Evolutionary conservation across 2,888 invertebrate species (phyloP), one percentile per base, ranked within the genome.

Genomic region (Heliconius aoede): DNA sequence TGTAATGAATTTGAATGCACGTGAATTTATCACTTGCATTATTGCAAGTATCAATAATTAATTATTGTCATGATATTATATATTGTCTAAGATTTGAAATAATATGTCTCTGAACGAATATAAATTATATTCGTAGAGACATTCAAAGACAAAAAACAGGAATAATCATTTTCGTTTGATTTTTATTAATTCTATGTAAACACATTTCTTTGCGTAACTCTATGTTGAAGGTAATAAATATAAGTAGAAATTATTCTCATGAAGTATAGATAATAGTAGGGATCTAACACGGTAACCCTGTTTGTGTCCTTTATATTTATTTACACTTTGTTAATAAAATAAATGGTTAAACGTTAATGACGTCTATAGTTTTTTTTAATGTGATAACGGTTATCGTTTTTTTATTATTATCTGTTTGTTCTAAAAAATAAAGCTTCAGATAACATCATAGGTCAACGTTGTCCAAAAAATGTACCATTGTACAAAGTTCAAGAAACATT

Each of bases 221-320:
- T 51, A 51, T 51, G 21, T 51, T 51, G 7, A 51, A 18, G 18
- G 13, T 51, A 51, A 21, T 51, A 51, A 51, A 21, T 51, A 51
- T 28, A 30, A 28, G 28, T 3, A 30, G 9, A 21, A 30, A 62
- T 30, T 2, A 30, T 21, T 30, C 30, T 9, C 62, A 30, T 62
- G 4, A 30, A 62, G 7, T n/a, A n/a, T n/a, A n/a, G n/a, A n/a
- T n/a, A n/a, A n/a, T n/a, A n/a, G n/a, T 64, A 36, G 21, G n/a
- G 32, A 32, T n/a, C 4, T 13, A 62, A 18, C 4, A n/a, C 36
- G 64, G 32, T 64, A 64, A 64, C 21, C 4, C 28, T 36, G 13
- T 13, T 64, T 36, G n/a, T 24, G n/a, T 64, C 64, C 64, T n/a
- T 62, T 62, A 32, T 64, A 36, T 65, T 65, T 24, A 24, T 36